Percentiles rank a stretch among this genome's conserved stretches.
Evolutionary conservation across 2,888 invertebrate species (phyloP).

Genomic region (Ectemnius lituratus): DNA sequence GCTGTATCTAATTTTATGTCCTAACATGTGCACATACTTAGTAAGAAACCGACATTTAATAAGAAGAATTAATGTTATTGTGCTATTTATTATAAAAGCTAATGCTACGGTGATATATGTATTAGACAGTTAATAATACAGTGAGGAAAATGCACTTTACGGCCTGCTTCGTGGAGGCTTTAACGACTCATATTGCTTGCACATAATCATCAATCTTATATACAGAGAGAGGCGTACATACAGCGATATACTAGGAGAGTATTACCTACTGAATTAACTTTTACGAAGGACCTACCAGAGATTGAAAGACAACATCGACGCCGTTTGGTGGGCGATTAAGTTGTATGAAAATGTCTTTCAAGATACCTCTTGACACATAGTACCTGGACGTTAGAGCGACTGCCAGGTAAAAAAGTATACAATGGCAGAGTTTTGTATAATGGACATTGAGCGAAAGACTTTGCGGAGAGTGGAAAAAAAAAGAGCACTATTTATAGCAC

Average conservation of each 20-base stretch:
- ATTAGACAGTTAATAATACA: constrained; percentile 57
- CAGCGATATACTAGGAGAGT: too few species aligned
- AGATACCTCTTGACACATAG: constrained; percentile 55
- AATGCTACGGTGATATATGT: constrained; percentile 63
- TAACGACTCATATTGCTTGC: constrained; percentile 56
- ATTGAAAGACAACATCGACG: neutral
- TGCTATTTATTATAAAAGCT: constrained; percentile 73
- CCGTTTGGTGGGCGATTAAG: constrained; percentile 38
- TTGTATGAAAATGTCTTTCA: constrained; percentile 53
- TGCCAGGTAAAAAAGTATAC: constrained; percentile 49
- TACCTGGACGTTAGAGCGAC: constrained; percentile 54
- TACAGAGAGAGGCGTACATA: neutral
- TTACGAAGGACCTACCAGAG: too few species aligned
- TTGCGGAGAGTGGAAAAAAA: constrained; percentile 28
- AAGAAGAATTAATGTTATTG: constrained; percentile 68
- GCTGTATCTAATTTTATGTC: constrained; percentile 55
- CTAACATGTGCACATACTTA: constrained; percentile 63
- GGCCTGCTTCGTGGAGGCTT: constrained; percentile 64
- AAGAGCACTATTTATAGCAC: too few species aligned
- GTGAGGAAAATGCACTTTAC: constrained; percentile 54
- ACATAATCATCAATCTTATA: constrained; percentile 56
- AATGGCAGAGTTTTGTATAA: constrained; percentile 50
- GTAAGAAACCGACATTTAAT: constrained; percentile 64
- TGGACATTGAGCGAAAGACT: constrained; percentile 50
- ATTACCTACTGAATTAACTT: too few species aligned